Evolutionary conservation across 2,888 invertebrate genomes (phyloP).

Genomic region (Pycnomerus fuliginosus): DNA sequence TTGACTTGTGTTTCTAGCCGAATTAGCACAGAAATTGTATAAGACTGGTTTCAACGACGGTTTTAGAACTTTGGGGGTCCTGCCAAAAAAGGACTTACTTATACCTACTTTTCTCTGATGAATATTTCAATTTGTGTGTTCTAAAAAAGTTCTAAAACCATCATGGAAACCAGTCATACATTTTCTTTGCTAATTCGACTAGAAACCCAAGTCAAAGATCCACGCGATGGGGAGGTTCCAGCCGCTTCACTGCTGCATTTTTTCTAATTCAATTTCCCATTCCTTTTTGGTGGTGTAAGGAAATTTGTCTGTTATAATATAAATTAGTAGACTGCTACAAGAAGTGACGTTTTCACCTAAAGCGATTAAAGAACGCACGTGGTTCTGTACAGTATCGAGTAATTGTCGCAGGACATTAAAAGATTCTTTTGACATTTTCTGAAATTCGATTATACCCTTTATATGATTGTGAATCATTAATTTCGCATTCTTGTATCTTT

Average conservation of each 20-base stretch:
- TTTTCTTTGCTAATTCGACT: too few relatives aligned
- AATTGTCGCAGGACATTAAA: not conserved
- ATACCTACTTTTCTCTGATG: too few relatives aligned
- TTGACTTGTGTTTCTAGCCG: too few relatives aligned
- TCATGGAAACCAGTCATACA: too few relatives aligned
- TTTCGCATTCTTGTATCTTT: not conserved
- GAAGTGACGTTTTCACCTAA: not conserved
- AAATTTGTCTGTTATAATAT: slow-evolving; percentile 1
- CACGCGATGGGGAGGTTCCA: too few relatives aligned
- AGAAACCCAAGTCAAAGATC: too few relatives aligned
- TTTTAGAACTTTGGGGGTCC: too few relatives aligned
- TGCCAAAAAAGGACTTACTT: too few relatives aligned
- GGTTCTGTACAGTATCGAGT: not conserved
- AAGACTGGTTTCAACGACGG: too few relatives aligned
- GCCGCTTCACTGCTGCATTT: too few relatives aligned
- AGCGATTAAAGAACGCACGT: not conserved
- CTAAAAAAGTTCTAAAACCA: too few relatives aligned
- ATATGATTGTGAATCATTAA: slow-evolving; percentile 2
- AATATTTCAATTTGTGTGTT: not conserved
- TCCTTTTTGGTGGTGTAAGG: not conserved
- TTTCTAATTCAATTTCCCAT: not conserved
- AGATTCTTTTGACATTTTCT: not conserved
- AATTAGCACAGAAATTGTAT: too few relatives aligned
- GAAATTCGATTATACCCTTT: not conserved
- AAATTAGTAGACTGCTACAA: not conserved